Base-by-base conservation (phyloP, 2,797 vertebrate species). In the Oreortyx pictus region DNA sequence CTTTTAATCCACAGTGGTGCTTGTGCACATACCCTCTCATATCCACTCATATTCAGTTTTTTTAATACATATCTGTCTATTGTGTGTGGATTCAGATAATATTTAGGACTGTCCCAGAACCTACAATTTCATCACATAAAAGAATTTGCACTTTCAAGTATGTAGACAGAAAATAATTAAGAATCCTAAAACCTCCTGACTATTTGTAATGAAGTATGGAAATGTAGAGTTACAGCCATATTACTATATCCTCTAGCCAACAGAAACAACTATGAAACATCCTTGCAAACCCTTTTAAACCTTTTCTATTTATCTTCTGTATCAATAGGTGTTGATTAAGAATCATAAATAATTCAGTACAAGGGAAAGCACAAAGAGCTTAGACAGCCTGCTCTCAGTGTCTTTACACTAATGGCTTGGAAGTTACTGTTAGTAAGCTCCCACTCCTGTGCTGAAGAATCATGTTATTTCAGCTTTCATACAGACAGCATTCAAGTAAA, bases 391-490 rank as follows among this genome's bases (percentile, higher is more conserved):
- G 35, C 43, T 77, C 8, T 81, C 71, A 87, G 54, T 24, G 44
- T 72, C 31, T 84, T 84, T 68, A 73, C 8, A 17, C 31, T 84
- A 91, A 89, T 88, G 71, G 50, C 33, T 83, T 37, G 47, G 47
- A 71, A 92, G 60, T 43, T 57, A 35, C 22, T 70, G 13, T 44
- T 61, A 86, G 33, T 52, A 49, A 86, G 67, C 18, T 81, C 41
- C 59, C n/a, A 76, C 1, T 5, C 29, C 31, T 76, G 79, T 2
- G 1, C 37, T 82, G 74, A 79, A 84, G 76, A 82, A 90, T 76
- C 60, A 80, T 56, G 90, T 94, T 86, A 90, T 86, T 82, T 90
- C 80, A 71, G 37, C 75, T 84, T 88, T 86, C 81, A 57, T 56
- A 52, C 18, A 68, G 62, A 76, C 35, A 79, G 27, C 37, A 56